Evolutionary conservation across 2,888 invertebrate species (phyloP), one percentile per base, ranked within the genome.

Genomic region (Sesia apiformis): DNA sequence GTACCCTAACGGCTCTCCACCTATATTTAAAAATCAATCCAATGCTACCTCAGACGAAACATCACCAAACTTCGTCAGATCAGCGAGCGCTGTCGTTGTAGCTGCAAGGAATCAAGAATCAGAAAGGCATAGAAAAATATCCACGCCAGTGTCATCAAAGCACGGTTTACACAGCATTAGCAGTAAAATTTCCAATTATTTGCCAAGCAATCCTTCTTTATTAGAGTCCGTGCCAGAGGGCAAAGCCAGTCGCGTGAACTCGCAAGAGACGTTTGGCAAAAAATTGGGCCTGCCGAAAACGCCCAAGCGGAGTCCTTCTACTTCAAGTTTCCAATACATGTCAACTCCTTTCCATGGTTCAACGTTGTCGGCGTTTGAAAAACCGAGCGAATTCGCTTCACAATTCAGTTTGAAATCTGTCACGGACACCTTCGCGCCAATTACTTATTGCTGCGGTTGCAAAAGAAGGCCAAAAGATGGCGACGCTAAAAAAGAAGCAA

Each of bases 271-370:
- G 1, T 86, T 88, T 23, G 69, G 82, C 0, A 91, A 80, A 55
- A 86, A 86, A 8, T 56, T 84, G 3, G 68, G 76, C 0, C 76
- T 81, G 0, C 82, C 83, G 0, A 90, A 91, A 52, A 84, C 91
- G 3, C 93, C 93, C 0, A 92, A 91, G 68, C 91, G 92, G 0
- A 95, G 93, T 40, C 94, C 95, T 0, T 95, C 95, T 0, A 93
- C 93, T 0, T 95, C 95, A 43, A 95, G 95, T 52, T 95, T 96
- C 63, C 94, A 95, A 60, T 96, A 96, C 69, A 92, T 96, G 73
- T 94, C 94, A 52, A 96, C 96, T 0, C 95, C 96, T 0, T 96
- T 95, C 70, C 96, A 96, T 65, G 96, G 96, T 0, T 95, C 96
- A 49, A 95, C 96, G 0, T 67, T 96, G 0, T 95, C 95, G 0